These are phyloP conservation scores for Drosophila guanche DNA, from an alignment of 1,140 invertebrate genomes.

Conservation along the genomic window DNA sequence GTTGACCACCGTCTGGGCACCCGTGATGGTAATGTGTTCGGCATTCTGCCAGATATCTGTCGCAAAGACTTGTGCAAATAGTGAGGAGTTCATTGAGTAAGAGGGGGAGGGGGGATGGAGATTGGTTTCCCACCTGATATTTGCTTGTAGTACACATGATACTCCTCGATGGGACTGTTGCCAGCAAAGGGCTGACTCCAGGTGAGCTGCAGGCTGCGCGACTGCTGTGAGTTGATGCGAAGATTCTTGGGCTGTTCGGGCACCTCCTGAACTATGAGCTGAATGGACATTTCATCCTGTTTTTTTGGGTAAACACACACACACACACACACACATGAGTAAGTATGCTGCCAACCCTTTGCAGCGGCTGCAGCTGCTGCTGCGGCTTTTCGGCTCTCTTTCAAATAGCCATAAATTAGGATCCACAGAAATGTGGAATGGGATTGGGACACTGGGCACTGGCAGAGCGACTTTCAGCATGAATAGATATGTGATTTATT, in stretches of 20 bases:
- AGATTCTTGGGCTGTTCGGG: constrained; percentile 94
- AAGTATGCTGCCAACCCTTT: constrained; percentile 16
- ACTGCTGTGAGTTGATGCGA: constrained; percentile 91
- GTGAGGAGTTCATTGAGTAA: background rate
- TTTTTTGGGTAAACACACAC: no score
- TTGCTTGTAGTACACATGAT: constrained; percentile 93
- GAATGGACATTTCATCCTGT: constrained; percentile 93
- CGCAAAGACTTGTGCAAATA: background rate
- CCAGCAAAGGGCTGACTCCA: constrained; percentile 94
- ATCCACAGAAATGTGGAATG: background rate
- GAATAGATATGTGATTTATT: constrained; percentile 14
- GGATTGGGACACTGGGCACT: constrained; percentile 15
- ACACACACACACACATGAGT: no score
- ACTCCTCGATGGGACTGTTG: constrained; percentile 93
- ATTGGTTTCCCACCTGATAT: constrained; percentile 87
- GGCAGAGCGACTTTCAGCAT: constrained; percentile 22
- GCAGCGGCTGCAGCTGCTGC: constrained; percentile 33
- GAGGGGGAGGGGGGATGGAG: no score
- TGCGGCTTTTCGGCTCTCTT: constrained; percentile 38
- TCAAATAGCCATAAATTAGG: constrained; percentile 70
- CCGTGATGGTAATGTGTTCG: constrained; percentile 90
- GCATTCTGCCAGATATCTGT: constrained; percentile 85
- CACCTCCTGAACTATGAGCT: constrained; percentile 95
- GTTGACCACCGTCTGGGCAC: constrained; percentile 90
- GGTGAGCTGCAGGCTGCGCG: constrained; percentile 90